phyloP scores from a whole-genome alignment of 1,140 invertebrate species.

The Hermetia illucens region DNA sequence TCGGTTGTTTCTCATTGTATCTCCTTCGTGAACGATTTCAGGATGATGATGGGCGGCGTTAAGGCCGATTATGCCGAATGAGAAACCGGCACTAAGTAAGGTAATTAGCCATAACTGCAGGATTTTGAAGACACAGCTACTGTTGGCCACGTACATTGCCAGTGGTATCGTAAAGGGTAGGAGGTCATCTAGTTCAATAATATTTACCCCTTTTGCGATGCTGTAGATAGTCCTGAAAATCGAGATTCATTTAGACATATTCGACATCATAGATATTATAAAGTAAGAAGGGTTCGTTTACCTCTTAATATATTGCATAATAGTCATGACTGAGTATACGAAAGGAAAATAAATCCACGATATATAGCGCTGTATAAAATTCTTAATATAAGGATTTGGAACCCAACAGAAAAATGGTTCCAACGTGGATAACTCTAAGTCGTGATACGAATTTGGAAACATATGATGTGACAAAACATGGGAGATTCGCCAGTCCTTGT shows the following conservation, averaged over 20 bases:
- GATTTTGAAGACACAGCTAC: constrained; percentile 15
- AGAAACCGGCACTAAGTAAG: constrained; percentile 39
- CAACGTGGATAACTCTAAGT: constrained; percentile 53
- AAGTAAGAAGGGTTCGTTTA: no score
- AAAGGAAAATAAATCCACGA: constrained; percentile 36
- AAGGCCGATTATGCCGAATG: constrained; percentile 49
- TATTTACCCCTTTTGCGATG: constrained; percentile 11
- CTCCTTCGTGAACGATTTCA: constrained; percentile 70
- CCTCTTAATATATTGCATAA: constrained; percentile 31
- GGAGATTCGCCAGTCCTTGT: constrained; percentile 57
- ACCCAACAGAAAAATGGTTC: constrained; percentile 60
- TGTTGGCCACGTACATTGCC: constrained; percentile 32
- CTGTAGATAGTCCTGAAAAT: no score
- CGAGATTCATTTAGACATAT: no score
- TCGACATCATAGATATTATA: no score
- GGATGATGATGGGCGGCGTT: constrained; percentile 75
- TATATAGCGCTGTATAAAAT: constrained; percentile 27
- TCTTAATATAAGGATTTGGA: constrained; percentile 36
- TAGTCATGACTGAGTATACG: constrained; percentile 32
- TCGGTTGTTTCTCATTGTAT: constrained; percentile 41
- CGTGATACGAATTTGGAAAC: constrained; percentile 63
- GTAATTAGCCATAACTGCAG: constrained; percentile 44
- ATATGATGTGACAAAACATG: constrained; percentile 69
- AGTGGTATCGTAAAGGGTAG: constrained; percentile 37
- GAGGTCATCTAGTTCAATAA: constrained; percentile 28